Base-by-base conservation (phyloP, 2,888 invertebrate genomes). In the Acrobasis repandana region DNA sequence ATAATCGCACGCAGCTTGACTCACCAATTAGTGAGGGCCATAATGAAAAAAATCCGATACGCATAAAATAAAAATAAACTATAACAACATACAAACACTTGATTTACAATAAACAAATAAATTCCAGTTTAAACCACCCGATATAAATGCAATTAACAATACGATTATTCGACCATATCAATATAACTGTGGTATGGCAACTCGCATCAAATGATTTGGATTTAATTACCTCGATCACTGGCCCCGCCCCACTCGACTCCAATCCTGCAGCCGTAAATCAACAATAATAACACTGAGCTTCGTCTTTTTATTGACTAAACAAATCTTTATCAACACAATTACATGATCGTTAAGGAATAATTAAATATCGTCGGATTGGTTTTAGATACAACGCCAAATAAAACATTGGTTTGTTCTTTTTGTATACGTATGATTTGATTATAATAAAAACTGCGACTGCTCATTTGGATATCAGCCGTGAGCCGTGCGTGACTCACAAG, bases 271-370 rank as follows among this genome's bases (percentile, higher is more conserved):
- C 78, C 83, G 79, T 88, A 86, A 88, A 88, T 88, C 87, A 89
- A 83, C 73, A 77, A 82, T 83, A 88, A 86, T 85, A 86, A 85
- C 76, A 76, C 78, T 68, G 75, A 77, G 77, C 76, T 80, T 80
- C 75, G 75, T 77, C 72, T 77, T 80, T 85, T 85, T 83, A 86
- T 80, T 78, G 78, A 77, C 76, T 78, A 83, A 87, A 88, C 88
- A 87, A 88, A 88, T 83, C 82, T 86, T 88, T 86, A 90, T 89
- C 83, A 85, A 84, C 76, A 78, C 86, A 87, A 89, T 90, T 90
- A 90, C 89, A 89, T 70, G 86, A 85, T 86, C 83, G 86, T 88
- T 88, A 88, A 80, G 70, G 68, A 79, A 79, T 80, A 83, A 79
- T 83, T 78, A 82, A 74, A 75, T 73, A 65, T 77, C 73, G 76